Evolutionary conservation across 2,888 invertebrate genomes (phyloP), one percentile per base, ranked within the genome.

Genomic region (Matsumyia berberina): DNA sequence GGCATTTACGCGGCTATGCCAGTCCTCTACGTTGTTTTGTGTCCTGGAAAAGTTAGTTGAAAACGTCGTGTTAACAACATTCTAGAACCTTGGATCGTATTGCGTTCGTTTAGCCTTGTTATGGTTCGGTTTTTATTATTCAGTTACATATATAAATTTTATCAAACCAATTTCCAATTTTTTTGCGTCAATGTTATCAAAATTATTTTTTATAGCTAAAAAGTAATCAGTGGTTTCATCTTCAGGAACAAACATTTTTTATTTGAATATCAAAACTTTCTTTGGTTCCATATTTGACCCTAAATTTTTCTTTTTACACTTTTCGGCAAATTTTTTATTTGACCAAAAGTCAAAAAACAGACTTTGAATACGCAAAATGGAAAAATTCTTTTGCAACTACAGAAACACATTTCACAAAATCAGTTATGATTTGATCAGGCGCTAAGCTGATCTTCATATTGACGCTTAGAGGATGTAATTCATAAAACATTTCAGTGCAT

Each of bases 11-110:
- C 51, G 29, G n/a, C 29, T 31, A 31, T 53, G 57, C n/a, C n/a
- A n/a, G n/a, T n/a, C n/a, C n/a, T n/a, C n/a, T n/a, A n/a, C n/a
- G n/a, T n/a, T n/a, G n/a, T 58, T 58, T 39, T 58, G 39, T 58
- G 24, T 58, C 57, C 57, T 57, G 19, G 31, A 33, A 53, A 53
- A 53, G 53, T 53, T 51, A 29, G 51, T 51, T 51, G 51, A 55
- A 55, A 55, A 35, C 0, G 55, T 55, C n/a, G n/a, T n/a, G 33
- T 55, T 35, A 55, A 55, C 8, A 35, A 55, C 11, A 55, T 35
- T 35, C 55, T 35, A 55, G 55, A 35, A 55, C 35, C 55, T 55
- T 55, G 17, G 35, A 9, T 33, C 17, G 33, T 53, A 33, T 51
- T 31, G 53, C 33, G 33, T 33, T 15, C 17, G 53, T 31, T 4